Evolutionary conservation across 1,140 invertebrate genomes (phyloP).

Genomic region (Brachionus rotundiformis): DNA sequence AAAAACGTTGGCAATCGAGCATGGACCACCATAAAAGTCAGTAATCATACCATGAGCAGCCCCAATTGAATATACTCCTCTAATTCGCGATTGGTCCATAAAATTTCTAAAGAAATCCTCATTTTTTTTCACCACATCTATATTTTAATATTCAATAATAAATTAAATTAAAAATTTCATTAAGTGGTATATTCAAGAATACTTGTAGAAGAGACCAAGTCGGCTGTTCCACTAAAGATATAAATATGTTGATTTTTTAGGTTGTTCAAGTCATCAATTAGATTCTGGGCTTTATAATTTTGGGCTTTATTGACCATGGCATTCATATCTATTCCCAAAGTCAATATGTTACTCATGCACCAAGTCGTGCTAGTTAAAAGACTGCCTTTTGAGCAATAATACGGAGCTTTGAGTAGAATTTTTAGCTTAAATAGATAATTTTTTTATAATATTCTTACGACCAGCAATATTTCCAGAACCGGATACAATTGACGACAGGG

Average conservation of each 20-base stretch:
- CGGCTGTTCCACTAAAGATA: constrained; percentile 60
- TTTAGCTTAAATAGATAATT: too few relatives aligned
- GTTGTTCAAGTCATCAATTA: constrained; percentile 59
- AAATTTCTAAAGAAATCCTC: constrained; percentile 51
- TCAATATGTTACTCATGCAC: constrained; percentile 59
- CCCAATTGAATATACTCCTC: neutral
- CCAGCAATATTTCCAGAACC: constrained; percentile 63
- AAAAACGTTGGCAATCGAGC: constrained; percentile 53
- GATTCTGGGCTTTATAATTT: neutral
- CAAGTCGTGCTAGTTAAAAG: constrained; percentile 54
- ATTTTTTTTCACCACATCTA: constrained; percentile 58
- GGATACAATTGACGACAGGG: constrained; percentile 58
- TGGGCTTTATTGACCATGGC: neutral
- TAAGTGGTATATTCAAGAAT: neutral
- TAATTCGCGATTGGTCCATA: constrained; percentile 24
- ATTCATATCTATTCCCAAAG: constrained; percentile 54
- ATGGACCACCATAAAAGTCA: constrained; percentile 61
- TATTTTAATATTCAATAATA: neutral
- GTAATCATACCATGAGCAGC: constrained; percentile 57
- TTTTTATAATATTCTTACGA: too few relatives aligned
- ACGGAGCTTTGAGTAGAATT: too few relatives aligned
- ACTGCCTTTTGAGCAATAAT: constrained; percentile 58
- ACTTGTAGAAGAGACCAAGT: constrained; percentile 60
- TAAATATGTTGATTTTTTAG: constrained; percentile 59
- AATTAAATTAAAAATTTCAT: constrained; percentile 41